Evolutionary conservation across 2,113 vertebrate species (phyloP).

Genomic region (Pteropus alecto): DNA sequence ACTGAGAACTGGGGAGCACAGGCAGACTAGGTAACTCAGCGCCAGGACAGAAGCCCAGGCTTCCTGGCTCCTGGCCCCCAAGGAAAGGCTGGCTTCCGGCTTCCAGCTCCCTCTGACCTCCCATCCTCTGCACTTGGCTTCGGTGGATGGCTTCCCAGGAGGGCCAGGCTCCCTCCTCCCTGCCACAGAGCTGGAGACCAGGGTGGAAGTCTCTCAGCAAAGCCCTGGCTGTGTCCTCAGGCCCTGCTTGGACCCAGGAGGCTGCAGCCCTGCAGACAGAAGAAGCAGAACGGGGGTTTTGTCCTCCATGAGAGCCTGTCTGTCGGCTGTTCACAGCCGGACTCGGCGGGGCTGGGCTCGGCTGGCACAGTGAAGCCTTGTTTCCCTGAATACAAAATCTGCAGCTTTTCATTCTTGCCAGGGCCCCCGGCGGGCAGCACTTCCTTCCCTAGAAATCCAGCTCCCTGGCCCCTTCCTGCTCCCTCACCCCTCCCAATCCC

Average conservation of each 20-base stretch:
- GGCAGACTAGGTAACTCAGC: neutral
- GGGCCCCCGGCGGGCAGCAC: neutral
- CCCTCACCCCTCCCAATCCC: neutral
- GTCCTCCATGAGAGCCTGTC: constrained; percentile 37
- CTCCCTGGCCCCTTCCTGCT: constrained; percentile 29
- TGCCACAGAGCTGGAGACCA: neutral
- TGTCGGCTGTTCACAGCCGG: constrained; percentile 4
- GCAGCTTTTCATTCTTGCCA: constrained; percentile 10
- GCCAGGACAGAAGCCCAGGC: neutral
- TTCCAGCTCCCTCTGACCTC: neutral
- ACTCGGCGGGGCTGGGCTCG: neutral
- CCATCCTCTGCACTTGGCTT: neutral
- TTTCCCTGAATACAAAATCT: constrained; percentile 71
- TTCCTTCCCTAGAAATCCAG: constrained; percentile 65
- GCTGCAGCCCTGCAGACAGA: neutral
- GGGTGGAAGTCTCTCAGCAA: neutral
- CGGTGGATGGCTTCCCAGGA: neutral
- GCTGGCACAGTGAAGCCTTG: constrained; percentile 69
- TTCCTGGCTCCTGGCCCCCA: neutral
- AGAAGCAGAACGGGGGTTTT: constrained; percentile 54
- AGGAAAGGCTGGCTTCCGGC: neutral
- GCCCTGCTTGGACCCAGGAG: constrained; percentile 50
- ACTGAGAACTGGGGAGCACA: neutral
- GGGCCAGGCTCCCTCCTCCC: neutral
- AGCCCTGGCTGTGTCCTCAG: constrained; percentile 41